Evolutionary conservation across 1,140 invertebrate species (phyloP), one percentile per base, ranked within the genome.

Genomic region (Chrysomallon squamiferum): DNA sequence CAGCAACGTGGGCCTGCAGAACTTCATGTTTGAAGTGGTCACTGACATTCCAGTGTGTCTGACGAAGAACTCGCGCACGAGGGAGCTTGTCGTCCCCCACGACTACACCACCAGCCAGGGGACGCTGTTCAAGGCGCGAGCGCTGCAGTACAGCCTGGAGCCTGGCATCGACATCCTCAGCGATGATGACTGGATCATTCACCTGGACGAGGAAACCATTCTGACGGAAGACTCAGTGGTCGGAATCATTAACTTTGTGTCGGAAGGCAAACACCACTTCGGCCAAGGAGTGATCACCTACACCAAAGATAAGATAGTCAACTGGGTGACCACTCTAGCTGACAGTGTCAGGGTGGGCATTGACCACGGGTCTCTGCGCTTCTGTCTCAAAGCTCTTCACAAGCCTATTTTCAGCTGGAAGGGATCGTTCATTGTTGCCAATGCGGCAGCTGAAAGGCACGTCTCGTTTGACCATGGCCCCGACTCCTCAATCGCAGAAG

Each of bases 251-350:
- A 99, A 99, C 81, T 99, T 99, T 89, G 93, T 97, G 25, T 87
- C 92, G 49, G 67, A 68, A 20, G 96, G 95, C 0, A 95, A 94
- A 84, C 93, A 97, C 87, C 92, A 95, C 66, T 98, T 99, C 87
- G 97, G 97, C 0, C 97, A 99, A 88, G 97, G 97, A 3, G 88
- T 99, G 11, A 98, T 99, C 59, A 98, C 96, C 4, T 99, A 99
- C 87, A 96, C 96, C 1, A 97, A 97, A 85, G 95, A 96, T 85
- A 90, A 95, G 33, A 86, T 98, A 64, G 93, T 98, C 29, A 98
- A 98, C 83, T 98, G 96, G 96, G 87, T 98, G 32, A 98, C 96
- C 2, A 99, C 97, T 0, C 85, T 99, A 50, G 95, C 95, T 5
- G 97, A 99, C 84, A 95, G 93, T 76, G 98, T 98, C 84, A 89